Base-by-base conservation (phyloP, 1,140 invertebrate species). In the Caenorhabditis latens region DNA sequence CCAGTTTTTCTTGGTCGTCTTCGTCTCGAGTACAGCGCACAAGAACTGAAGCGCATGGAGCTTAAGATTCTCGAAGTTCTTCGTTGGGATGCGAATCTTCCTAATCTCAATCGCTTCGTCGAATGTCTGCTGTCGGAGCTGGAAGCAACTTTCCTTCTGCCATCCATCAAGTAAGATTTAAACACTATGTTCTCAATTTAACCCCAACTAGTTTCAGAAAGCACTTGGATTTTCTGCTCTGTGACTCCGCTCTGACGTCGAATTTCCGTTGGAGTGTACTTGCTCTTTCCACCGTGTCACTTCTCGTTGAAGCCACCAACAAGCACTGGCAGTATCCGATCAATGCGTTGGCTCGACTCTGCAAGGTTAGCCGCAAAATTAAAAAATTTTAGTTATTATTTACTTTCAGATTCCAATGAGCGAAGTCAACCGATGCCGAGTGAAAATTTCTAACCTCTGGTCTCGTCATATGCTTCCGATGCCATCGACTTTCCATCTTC, bases 41-140 rank as follows among this genome's bases (percentile, higher is more conserved):
- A 65, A 75, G 84, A 85, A 24, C 32, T 85, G 63, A 85, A 85
- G n/a, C 84, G 84, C n/a, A 85, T 85, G 84, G 84, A 85, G 32
- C 16, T 79, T 46, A 65, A 67, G 63, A 85, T 85, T 53, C 65
- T 85, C 3, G 61, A 53, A 40, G 63, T 85, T 40, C 67, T 85
- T 32, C 61, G 43, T n/a, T 85, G 84, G 84, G 84, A 85, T 42
- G 65, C 67, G 1, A 46, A 85, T 16, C 84, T 85, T 16, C 84
- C 84, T 6, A 75, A 65, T 40, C 48, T 85, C 19, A 53, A 65
- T 40, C 65, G 84, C n/a, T 75, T 85, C 53, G 46, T 85, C 21
- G 84, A 85, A 71, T 65, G 63, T 40, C 46, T 85, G 43, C 65
- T 85, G 21, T 85, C 84, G 13, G 63, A 65, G 19, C 55, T 85